Evolutionary conservation across 2,888 invertebrate genomes (phyloP), one percentile per base, ranked within the genome.

Genomic region (Ypsolopha scabrella): DNA sequence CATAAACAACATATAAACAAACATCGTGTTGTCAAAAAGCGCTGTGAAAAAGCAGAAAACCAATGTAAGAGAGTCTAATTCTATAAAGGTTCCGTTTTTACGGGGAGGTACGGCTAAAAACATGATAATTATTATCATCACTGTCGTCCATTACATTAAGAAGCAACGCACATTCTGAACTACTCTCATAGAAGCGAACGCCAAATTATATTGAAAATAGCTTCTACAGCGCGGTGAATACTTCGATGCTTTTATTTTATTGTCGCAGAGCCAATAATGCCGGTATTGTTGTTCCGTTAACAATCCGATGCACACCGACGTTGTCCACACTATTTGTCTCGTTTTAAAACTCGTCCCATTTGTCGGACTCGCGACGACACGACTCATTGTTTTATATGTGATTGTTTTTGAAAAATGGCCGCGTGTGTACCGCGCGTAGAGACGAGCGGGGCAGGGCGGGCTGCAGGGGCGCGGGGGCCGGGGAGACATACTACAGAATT

Each of bases 391-490:
- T 74, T 67, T 68, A 65, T 64, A 63, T 70, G 70, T 65, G 70
- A 75, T 78, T 75, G 73, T 75, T 78, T 76, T 74, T 75, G 74
- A 76, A 68, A 72, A 75, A 76, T 69, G 70, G 69, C 63, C 61
- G 54, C 61, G 60, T n/a, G 33, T 33, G 48, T 11, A 45, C 50
- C n/a, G 37, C 41, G 48, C 48, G 34, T 35, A 41, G 49, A 34
- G 35, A 35, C n/a, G 4, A 24, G 24, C 24, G 24, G 24, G 24
- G 6, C 33, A 34, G 54, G 60, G 60, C 55, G 60, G 56, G 57
- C 64, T 60, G 54, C 58, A 54, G 58, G 11, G 24, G 46, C 9
- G n/a, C 44, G 50, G 14, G 6, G 13, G 11, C 24, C 39, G 34
- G 35, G 41, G 14, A 43, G 58, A 57, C 61, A 63, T 61, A 61